These are phyloP conservation scores for Antedon mediterranea DNA, from an alignment of 53 echinoderm and acorn worm species.

Conservation along the genomic window DNA sequence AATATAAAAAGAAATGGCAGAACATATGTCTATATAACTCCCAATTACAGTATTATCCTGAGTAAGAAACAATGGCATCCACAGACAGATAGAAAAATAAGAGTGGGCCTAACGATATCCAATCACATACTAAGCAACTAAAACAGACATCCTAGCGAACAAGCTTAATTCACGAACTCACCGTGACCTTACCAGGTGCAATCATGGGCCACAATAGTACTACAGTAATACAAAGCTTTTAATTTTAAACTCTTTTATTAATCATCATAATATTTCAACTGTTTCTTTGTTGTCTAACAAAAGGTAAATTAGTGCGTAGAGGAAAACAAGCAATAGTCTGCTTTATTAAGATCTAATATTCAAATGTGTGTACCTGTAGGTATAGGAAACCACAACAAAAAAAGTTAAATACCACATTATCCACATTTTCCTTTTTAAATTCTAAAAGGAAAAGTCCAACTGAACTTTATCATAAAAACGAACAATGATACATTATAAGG, in stretches of 20 bases:
- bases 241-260: background rate
- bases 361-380: background rate
- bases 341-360: background rate
- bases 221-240: background rate
- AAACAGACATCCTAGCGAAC: background rate
- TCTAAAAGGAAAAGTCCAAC: too few relatives aligned
- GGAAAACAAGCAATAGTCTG: background rate
- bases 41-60: background rate
- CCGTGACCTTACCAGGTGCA: background rate
- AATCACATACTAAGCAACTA: background rate
- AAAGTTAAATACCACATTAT: too few relatives aligned
- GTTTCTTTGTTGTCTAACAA: background rate
- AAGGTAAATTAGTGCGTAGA: background rate
- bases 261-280: background rate
- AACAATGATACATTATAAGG: too few relatives aligned
- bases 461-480: too few relatives aligned
- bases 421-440: too few relatives aligned
- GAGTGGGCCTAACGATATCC: background rate
- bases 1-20: background rate
- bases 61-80: background rate
- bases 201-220: background rate
- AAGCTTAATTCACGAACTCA: background rate
- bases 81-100: background rate
- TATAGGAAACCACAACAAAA: background rate
- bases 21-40: background rate